Percentiles rank a stretch among this genome's conserved stretches.
Conservation (phyloP, 2,797 vertebrate genomes). For the Vipera latastei region DNA sequence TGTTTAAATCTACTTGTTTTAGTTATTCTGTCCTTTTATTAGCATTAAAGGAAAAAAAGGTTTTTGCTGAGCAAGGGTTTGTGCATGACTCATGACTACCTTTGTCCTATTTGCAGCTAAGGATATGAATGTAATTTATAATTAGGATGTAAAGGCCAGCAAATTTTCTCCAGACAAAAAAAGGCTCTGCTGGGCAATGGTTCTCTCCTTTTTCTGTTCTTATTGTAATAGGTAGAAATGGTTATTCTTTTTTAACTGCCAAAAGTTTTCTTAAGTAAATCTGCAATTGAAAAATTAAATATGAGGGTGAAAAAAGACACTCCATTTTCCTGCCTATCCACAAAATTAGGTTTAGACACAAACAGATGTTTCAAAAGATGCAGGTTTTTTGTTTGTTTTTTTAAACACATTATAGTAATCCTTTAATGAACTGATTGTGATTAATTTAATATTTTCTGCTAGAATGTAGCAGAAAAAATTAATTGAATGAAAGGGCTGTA, state of each 20-base stretch:
- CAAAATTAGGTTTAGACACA: background rate
- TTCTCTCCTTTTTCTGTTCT: background rate
- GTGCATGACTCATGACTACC: background rate
- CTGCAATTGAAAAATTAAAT: background rate
- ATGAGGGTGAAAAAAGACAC: background rate
- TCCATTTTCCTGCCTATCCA: background rate
- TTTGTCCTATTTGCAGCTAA: background rate
- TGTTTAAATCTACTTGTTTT: background rate
- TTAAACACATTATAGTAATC: background rate
- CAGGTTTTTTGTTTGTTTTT: too few species aligned
- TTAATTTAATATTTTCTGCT: background rate
- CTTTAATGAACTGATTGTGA: background rate
- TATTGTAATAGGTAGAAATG: background rate
- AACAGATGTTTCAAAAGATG: background rate
- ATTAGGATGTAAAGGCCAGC: background rate
- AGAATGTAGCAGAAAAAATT: background rate
- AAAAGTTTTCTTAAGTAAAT: background rate
- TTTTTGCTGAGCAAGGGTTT: background rate
- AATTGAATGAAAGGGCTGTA: background rate
- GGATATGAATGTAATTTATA: background rate
- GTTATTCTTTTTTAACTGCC: background rate
- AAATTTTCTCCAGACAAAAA: background rate
- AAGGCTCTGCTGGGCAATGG: background rate
- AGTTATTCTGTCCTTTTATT: background rate
- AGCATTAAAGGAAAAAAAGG: background rate